A percentile compares a stretch with the other conserved stretches of the same genome.
These are phyloP conservation scores for Erinaceus europaeus DNA, from an alignment of 2,113 vertebrate genomes.

Conservation along the genomic window DNA sequence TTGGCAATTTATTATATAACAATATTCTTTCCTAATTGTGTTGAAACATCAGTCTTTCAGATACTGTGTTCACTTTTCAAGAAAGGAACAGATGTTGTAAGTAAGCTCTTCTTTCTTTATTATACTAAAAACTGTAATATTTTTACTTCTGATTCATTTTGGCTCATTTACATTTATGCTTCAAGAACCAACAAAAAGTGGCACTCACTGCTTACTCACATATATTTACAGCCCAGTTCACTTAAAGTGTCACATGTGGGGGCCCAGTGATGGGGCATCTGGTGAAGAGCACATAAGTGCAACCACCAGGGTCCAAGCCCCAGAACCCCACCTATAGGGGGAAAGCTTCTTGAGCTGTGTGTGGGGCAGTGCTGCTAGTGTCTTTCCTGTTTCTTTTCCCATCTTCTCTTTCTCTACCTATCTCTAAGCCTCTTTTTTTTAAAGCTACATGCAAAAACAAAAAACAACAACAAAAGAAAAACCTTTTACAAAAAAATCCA, in stretches of 20 bases:
- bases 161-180: constrained; percentile 60
- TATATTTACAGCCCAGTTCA: constrained; percentile 31
- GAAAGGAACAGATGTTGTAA: constrained; percentile 78
- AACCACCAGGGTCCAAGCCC: too few relatives aligned
- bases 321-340: too few relatives aligned
- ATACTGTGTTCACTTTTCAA: constrained; percentile 65
- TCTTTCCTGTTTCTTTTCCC: too few relatives aligned
- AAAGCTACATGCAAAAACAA: too few relatives aligned
- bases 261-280: too few relatives aligned
- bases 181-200: constrained; percentile 62
- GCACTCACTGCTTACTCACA: constrained; percentile 31
- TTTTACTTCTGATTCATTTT: constrained; percentile 66
- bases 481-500: too few relatives aligned
- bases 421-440: too few relatives aligned
- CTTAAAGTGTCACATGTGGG: neutral
- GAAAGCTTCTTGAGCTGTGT: too few relatives aligned
- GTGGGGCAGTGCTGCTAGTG: too few relatives aligned
- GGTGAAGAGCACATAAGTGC: too few relatives aligned
- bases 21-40: constrained; percentile 36
- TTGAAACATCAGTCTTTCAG: constrained; percentile 26
- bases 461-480: too few relatives aligned
- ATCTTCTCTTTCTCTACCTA: too few relatives aligned
- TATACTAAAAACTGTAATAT: constrained; percentile 60
- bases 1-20: constrained; percentile 50
- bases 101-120: constrained; percentile 69